Evolutionary conservation across 1,140 invertebrate genomes (phyloP).

Genomic region (Ceratosolen solmsi): DNA sequence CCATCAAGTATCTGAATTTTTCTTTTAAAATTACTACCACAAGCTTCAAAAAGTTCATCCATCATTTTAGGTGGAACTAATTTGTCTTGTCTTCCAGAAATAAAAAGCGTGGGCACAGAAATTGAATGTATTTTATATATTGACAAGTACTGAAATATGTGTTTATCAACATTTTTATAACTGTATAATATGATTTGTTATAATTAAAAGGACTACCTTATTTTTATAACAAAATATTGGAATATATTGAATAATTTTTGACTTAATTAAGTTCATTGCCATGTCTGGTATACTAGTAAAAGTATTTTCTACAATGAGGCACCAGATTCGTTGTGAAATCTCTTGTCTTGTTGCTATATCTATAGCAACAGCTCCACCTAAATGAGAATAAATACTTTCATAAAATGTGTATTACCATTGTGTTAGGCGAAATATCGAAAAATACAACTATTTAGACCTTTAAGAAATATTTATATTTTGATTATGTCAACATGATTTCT

Average conservation of each 20-base stretch:
- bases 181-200: neutral
- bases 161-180: constrained; percentile 1
- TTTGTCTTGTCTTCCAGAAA: constrained; percentile 87
- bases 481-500: neutral
- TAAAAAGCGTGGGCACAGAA: constrained; percentile 82
- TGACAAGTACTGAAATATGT: constrained; percentile 79
- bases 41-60: constrained; percentile 81
- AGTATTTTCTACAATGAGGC: constrained; percentile 93
- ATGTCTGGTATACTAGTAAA: constrained; percentile 96
- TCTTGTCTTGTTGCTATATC: constrained; percentile 85
- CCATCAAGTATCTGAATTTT: constrained; percentile 82
- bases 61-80: constrained; percentile 92
- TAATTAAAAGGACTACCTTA: constrained; percentile 76
- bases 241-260: constrained; percentile 81
- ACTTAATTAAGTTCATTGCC: constrained; percentile 83
- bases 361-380: constrained; percentile 89
- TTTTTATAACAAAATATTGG: constrained; percentile 88
- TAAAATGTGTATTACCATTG: constrained; percentile 29
- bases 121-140: constrained; percentile 80
- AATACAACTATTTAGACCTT: neutral
- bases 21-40: constrained; percentile 81
- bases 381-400: constrained; percentile 34
- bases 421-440: neutral
- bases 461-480: neutral
- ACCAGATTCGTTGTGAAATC: constrained; percentile 85